A percentile compares a stretch with the other conserved stretches of the same genome.
Evolutionary conservation across 2,888 invertebrate genomes (phyloP).

Genomic region (Acanthosepion esculentum): DNA sequence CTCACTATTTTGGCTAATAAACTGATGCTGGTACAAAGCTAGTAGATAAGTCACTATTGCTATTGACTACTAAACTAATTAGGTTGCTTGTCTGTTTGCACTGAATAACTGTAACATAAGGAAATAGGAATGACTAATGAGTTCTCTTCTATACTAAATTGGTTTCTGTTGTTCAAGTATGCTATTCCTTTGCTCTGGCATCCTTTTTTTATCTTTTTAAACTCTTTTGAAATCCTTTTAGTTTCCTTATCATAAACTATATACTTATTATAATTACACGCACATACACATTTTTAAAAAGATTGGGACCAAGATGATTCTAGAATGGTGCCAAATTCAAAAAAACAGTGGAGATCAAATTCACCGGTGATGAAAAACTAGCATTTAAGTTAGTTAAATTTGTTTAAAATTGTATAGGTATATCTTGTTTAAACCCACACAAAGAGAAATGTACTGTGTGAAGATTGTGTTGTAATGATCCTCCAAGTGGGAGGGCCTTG

Average conservation of each 20-base stretch:
- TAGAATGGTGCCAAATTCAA: too few species aligned
- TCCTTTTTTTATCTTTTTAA: neutral
- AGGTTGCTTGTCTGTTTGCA: neutral
- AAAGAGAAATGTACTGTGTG: too few species aligned
- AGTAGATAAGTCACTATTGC: neutral
- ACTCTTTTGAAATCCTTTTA: neutral
- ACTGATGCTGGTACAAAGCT: neutral
- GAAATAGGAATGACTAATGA: neutral
- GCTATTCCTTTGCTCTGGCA: constrained; percentile 1
- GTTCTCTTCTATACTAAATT: neutral
- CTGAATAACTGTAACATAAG: neutral
- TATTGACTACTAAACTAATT: neutral
- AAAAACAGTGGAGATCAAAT: too few species aligned
- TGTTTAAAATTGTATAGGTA: too few species aligned
- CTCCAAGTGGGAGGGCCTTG: too few species aligned
- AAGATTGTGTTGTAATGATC: too few species aligned
- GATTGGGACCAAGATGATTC: too few species aligned
- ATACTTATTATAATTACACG: neutral
- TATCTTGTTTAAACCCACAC: too few species aligned
- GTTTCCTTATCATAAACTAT: neutral
- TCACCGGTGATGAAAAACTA: too few species aligned
- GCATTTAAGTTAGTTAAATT: too few species aligned
- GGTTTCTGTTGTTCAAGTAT: neutral
- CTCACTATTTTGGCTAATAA: neutral
- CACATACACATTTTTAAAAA: neutral